Evolutionary conservation across 2,113 vertebrate species (phyloP), one percentile per base, ranked within the genome.

Genomic region (Vanacampus margaritifer): DNA sequence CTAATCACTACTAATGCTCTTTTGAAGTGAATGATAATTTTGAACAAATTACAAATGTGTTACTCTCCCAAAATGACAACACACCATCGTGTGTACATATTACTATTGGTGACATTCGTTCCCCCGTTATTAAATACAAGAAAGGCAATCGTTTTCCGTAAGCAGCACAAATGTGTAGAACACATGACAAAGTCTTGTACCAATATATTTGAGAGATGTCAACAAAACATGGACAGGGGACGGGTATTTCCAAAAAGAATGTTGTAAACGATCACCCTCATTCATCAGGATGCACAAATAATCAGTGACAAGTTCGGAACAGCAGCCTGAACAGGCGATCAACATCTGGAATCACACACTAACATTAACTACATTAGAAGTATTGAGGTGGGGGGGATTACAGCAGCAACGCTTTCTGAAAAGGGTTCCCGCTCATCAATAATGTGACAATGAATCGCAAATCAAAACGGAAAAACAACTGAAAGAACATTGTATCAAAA

Each of bases 151-250:
- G 87, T 86, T 85, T 57, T 89, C 79, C 67, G 82, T 82, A 88
- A 91, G 91, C 91, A 93, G 90, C 91, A 90, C 85, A 88, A 90
- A 90, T 89, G 89, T 92, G 89, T 91, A 79, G 39, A 86, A 91
- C 90, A 91, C 91, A 86, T 88, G 81, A 83, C 87, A 85, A 85
- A 45, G 48, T 74, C 79, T 84, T 89, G 90, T 92, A 92, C 90
- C 91, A 89, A 87, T 61, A 78, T 84, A 80, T 85, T 83, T 80
- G 73, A 77, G 79, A 82, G 71, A 84, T 66, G 57, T 74, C 75
- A 81, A 78, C 67, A 79, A 71, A 74, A 71, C 63, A 41, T 9
- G 23, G 12, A 28, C n/a, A 41, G 36, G 35, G 39, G 58, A 35
- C 64, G 75, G 67, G 71, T 46, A 67, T 79, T 72, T 83, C 68